A percentile compares a stretch with the other conserved stretches of the same genome.
phyloP scores from a whole-genome alignment of 2,888 invertebrate genomes.

The Eucriotettix oculatus region DNA sequence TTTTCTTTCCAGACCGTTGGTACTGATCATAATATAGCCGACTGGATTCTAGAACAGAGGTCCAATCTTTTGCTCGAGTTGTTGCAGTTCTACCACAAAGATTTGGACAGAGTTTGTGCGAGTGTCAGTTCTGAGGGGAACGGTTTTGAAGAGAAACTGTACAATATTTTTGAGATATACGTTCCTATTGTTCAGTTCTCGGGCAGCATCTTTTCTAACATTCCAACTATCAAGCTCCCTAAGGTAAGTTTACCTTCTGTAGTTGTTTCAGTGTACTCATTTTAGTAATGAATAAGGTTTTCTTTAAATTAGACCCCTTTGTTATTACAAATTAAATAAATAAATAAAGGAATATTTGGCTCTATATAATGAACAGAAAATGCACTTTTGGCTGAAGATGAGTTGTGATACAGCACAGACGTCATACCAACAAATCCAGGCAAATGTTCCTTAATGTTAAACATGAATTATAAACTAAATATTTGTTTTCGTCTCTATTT shows the following conservation, averaged over 20 bases:
- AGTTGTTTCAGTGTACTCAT: no score
- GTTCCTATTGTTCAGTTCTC: constrained; percentile 69
- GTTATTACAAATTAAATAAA: no score
- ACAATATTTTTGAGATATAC: constrained; percentile 78
- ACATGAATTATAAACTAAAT: no score
- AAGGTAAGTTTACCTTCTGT: constrained; percentile 36
- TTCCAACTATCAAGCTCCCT: constrained; percentile 64
- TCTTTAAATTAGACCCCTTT: no score
- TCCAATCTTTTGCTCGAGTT: constrained; percentile 60
- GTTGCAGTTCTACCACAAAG: constrained; percentile 70
- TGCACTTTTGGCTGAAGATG: no score
- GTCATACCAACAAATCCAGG: no score
- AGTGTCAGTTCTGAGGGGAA: constrained; percentile 34
- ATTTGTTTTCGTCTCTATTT: no score
- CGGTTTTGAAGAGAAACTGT: constrained; percentile 55
- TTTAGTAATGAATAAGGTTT: no score
- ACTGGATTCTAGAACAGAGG: constrained; percentile 63
- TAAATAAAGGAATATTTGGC: no score
- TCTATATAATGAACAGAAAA: no score
- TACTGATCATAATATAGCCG: constrained; percentile 70
- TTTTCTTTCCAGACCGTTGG: constrained; percentile 55
- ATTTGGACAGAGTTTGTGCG: constrained; percentile 52
- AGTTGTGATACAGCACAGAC: no score
- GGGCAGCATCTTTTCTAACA: constrained; percentile 67
- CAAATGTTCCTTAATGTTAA: no score